Evolutionary conservation across 2,113 vertebrate genomes (phyloP), one percentile per base, ranked within the genome.

Genomic region (Otocyon megalotis): DNA sequence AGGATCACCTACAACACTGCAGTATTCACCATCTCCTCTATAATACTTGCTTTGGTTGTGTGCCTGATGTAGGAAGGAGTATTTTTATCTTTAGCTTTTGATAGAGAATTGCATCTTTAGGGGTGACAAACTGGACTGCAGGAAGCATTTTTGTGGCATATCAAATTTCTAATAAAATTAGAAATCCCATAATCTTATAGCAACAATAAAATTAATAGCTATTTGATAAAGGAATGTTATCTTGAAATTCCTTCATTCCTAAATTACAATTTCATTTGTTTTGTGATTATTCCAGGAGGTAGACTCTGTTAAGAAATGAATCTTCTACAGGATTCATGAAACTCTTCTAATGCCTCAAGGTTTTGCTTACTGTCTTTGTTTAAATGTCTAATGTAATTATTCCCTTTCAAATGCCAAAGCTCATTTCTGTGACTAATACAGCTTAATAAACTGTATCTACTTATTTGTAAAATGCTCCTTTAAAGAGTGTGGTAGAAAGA

Each of bases 31-130:
- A 35, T 37, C 10, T 84, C 76, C 53, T 86, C 32, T 17, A 24
- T 67, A 48, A 53, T 20, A 20, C 74, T 95, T 69, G 32, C 79
- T 89, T 63, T 92, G 22, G 56, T 87, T 89, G 89, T 85, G 58
- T 80, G 92, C 35, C 90, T 60, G 76, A 2, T 63, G 30, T 89
- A 50, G 28, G 17, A 93, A 88, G 32, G 30, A 58, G 14, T 53
- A 74, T 81, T 82, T 88, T 93, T 72, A 92, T n/a, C 48, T 88
- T 95, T 30, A 81, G 26, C 43, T 82, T 96, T 84, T 90, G 26
- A 74, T 19, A 54, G 30, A 71, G 10, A 87, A 90, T 83, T 88
- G 4, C 20, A 93, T 37, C 88, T 83, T 71, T 84, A 89, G 12
- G 3, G 1, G 2, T 50, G 12, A 24, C 71, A 48, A 87, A 22